A percentile compares a stretch with the other conserved stretches of the same genome.
Conservation (phyloP, 2,797 vertebrate species). For the Paratrypauchen microcephalus region DNA sequence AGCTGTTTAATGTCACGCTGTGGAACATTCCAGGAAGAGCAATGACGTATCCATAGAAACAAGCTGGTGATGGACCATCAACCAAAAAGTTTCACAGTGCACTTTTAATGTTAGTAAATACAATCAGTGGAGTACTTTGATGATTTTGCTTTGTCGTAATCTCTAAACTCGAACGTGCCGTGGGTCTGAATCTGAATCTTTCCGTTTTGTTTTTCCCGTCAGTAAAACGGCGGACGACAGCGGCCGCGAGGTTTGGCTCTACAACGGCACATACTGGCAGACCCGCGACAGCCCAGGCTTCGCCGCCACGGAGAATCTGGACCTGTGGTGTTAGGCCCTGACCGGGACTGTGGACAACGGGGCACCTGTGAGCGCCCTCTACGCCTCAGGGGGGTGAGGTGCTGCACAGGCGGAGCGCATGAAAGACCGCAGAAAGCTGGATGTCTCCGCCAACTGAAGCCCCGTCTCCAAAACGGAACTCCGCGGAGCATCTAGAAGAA, state of each 20-base stretch:
- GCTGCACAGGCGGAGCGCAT: conserved; percentile 32
- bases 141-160: too few species aligned
- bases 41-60: too few species aligned
- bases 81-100: too few species aligned
- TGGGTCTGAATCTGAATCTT: not conserved
- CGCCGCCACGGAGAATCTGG: conserved; percentile 77
- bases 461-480: conserved; percentile 8
- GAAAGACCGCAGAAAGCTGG: conserved; percentile 32
- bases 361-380: conserved; percentile 48
- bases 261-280: conserved; percentile 86
- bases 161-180: too few species aligned
- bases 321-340: conserved; percentile 79
- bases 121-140: too few species aligned
- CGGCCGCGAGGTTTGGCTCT: conserved; percentile 85
- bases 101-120: too few species aligned
- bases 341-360: not conserved
- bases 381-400: conserved; percentile 39
- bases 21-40: too few species aligned
- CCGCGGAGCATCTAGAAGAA: not conserved
- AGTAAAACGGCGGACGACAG: conserved; percentile 79
- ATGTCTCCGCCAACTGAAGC: conserved; percentile 23
- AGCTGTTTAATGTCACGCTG: too few species aligned
- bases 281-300: conserved; percentile 85
- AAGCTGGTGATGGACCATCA: too few species aligned
- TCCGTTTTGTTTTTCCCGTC: conserved; percentile 2